A percentile compares a stretch with the other conserved stretches of the same genome.
phyloP scores from a whole-genome alignment of 2,797 vertebrate genomes.

The Esox masquinongy region DNA sequence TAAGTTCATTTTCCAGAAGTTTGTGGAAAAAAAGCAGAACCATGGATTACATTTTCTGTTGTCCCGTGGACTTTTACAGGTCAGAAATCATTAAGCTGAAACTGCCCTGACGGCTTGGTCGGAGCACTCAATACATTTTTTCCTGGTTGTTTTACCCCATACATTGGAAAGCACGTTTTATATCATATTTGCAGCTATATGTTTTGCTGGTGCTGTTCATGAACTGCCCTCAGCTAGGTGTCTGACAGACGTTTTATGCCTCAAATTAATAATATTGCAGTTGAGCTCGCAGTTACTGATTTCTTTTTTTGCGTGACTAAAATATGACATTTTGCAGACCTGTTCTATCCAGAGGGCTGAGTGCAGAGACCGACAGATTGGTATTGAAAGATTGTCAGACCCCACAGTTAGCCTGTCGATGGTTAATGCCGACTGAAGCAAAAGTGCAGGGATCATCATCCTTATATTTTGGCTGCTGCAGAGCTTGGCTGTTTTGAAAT shows the following conservation, averaged over 20 bases:
- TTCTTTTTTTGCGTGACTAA: background rate
- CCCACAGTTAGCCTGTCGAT: slow-evolving; percentile 20
- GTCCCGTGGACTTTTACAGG: too few relatives aligned
- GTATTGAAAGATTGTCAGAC: background rate
- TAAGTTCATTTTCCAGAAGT: slow-evolving; percentile 45
- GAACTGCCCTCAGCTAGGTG: background rate
- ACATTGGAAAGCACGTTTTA: background rate
- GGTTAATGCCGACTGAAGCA: slow-evolving; percentile 30
- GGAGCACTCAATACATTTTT: background rate
- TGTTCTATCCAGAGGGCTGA: background rate
- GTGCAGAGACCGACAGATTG: background rate
- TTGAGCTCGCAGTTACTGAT: background rate
- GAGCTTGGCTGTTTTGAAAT: slow-evolving; percentile 41
- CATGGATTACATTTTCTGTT: too few relatives aligned
- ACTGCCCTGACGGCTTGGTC: background rate
- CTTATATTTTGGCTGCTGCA: slow-evolving; percentile 47
- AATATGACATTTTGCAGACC: background rate
- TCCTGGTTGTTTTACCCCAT: background rate
- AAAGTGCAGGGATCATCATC: background rate
- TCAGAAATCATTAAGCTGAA: too few relatives aligned
- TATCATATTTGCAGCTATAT: background rate
- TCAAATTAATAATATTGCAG: too few relatives aligned
- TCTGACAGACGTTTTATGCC: background rate
- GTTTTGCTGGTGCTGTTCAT: background rate
- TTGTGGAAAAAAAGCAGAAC: too few relatives aligned